Percentiles rank a stretch among this genome's conserved stretches.
Conservation (phyloP, 2,888 invertebrate species). For the Endomychus coccineus region DNA sequence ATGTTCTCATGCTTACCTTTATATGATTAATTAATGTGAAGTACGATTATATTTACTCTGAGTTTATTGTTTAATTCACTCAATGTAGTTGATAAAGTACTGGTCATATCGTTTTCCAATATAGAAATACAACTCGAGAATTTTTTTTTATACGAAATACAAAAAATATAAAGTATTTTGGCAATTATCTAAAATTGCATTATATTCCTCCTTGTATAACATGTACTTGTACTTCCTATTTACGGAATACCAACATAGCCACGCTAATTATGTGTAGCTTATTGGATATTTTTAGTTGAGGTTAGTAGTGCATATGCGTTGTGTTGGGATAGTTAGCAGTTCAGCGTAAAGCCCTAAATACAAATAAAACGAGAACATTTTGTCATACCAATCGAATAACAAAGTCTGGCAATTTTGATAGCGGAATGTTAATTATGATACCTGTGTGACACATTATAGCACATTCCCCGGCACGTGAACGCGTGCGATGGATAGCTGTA, state of each 20-base stretch:
- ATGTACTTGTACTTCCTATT: no score
- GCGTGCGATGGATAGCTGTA: slow-evolving; percentile 44
- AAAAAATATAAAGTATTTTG: background rate
- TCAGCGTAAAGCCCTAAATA: background rate
- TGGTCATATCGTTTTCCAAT: no score
- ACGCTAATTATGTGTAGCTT: no score
- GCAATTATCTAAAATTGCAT: background rate
- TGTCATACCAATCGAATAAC: slow-evolving; percentile 26
- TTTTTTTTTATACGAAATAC: no score
- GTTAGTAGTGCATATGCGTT: background rate
- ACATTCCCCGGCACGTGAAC: slow-evolving; percentile 37
- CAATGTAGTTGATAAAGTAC: no score
- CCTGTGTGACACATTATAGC: slow-evolving; percentile 36
- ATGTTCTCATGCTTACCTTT: slow-evolving; percentile 3
- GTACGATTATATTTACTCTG: no score
- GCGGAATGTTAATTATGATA: slow-evolving; percentile 43
- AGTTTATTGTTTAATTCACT: no score
- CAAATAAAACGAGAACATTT: slow-evolving; percentile 1
- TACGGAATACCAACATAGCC: no score
- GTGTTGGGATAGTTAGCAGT: background rate
- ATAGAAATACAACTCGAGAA: no score
- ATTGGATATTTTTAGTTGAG: no score
- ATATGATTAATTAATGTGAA: no score
- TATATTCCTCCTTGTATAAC: background rate
- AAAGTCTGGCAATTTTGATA: slow-evolving; percentile 32